These are phyloP conservation scores for Agrochola litura DNA, from an alignment of 2,888 invertebrate genomes.

Conservation along the genomic window DNA sequence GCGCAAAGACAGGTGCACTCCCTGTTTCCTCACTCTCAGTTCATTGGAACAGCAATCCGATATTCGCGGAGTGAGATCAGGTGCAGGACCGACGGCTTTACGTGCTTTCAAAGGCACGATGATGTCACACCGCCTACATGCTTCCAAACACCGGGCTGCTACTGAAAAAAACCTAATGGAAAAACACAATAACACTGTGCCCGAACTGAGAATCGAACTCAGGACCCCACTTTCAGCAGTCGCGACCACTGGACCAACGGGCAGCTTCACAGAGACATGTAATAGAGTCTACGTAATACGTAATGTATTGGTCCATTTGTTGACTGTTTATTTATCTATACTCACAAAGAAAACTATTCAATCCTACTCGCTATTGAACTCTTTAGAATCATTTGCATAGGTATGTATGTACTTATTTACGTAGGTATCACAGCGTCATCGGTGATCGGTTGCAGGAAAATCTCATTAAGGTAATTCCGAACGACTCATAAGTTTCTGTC, in stretches of 20 bases:
- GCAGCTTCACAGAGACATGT: no score
- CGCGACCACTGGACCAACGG: no score
- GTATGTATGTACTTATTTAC: not conserved
- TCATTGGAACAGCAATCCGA: no score
- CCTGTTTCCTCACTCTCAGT: no score
- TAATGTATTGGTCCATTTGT: not conserved
- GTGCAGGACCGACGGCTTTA: not conserved
- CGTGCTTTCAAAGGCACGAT: not conserved
- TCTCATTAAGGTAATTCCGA: slow-evolving; percentile 44
- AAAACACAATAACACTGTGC: not conserved
- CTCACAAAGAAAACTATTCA: slow-evolving; percentile 1
- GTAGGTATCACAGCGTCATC: slow-evolving; percentile 24
- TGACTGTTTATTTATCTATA: not conserved
- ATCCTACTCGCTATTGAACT: slow-evolving; percentile 2
- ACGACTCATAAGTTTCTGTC: slow-evolving; percentile 14
- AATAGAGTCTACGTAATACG: not conserved
- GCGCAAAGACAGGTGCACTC: no score
- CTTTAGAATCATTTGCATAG: slow-evolving; percentile 22
- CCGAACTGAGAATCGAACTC: not conserved
- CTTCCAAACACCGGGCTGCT: not conserved
- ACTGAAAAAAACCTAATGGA: not conserved
- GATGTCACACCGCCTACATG: not conserved
- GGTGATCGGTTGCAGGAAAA: slow-evolving; percentile 44
- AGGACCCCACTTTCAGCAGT: not conserved
- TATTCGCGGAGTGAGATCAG: no score